A percentile compares a stretch with the other conserved stretches of the same genome.
These are phyloP conservation scores for Riparia riparia DNA, from an alignment of 2,113 vertebrate genomes.

Conservation along the genomic window DNA sequence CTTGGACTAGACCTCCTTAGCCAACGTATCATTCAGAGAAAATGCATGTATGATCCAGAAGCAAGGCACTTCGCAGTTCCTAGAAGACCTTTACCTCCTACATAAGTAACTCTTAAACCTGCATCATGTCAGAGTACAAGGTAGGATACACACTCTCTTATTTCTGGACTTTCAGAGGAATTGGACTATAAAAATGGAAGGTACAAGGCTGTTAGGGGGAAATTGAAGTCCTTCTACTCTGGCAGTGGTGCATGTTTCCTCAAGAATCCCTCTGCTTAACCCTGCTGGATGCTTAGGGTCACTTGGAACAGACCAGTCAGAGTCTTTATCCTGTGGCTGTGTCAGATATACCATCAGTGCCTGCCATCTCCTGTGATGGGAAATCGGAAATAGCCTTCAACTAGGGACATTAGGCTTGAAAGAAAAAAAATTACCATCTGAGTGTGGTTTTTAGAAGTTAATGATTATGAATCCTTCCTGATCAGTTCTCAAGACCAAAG, in stretches of 20 bases:
- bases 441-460: background rate
- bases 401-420: background rate
- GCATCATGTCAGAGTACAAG: background rate
- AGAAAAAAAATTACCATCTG: background rate
- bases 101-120: background rate
- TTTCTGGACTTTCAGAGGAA: background rate
- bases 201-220: background rate
- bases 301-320: background rate
- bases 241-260: background rate
- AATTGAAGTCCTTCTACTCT: constrained; percentile 16
- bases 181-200: background rate
- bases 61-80: background rate
- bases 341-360: background rate
- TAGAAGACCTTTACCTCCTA: constrained; percentile 36
- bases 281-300: background rate
- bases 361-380: background rate
- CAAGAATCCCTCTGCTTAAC: background rate
- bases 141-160: background rate
- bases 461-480: background rate
- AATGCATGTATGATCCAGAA: background rate
- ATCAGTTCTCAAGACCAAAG: background rate
- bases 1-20: background rate
- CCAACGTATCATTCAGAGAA: background rate
- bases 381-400: background rate
- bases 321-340: background rate